Conservation (phyloP, 2,888 invertebrate species). For the Drosophila seclusa region DNA sequence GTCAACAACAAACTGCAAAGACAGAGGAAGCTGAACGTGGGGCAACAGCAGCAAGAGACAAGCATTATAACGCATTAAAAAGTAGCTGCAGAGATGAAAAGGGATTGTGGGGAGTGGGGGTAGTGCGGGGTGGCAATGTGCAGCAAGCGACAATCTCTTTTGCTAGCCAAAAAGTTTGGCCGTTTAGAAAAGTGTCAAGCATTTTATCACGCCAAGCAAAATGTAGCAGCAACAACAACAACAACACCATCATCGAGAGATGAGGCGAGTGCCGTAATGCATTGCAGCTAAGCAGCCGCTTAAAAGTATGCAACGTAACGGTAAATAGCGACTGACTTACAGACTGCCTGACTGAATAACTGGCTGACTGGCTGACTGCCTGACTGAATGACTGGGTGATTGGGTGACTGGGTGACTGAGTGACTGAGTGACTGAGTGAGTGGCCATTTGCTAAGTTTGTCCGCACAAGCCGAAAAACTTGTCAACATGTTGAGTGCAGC, state of each 20-base stretch:
- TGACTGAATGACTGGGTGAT: constrained; percentile 37
- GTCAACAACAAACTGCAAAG: constrained; percentile 79
- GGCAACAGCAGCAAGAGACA: constrained; percentile 32
- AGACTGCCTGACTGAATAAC: constrained; percentile 29
- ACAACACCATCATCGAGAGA: constrained; percentile 23
- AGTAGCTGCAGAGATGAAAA: constrained; percentile 42
- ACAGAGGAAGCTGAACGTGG: constrained; percentile 17
- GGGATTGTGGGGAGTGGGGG: neutral
- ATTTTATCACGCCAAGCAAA: constrained; percentile 73
- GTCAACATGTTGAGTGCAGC: constrained; percentile 77
- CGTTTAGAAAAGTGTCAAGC: constrained; percentile 80
- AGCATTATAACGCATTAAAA: constrained; percentile 74
- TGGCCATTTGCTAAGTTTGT: constrained; percentile 67
- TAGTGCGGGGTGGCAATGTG: neutral
- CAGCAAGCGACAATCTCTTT: constrained; percentile 60
- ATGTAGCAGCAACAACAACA: constrained; percentile 27
- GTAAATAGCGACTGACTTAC: constrained; percentile 52
- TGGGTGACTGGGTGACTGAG: constrained; percentile 35
- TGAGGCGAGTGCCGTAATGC: constrained; percentile 40
- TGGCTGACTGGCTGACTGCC: constrained; percentile 38
- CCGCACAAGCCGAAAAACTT: constrained; percentile 61
- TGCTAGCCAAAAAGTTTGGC: constrained; percentile 74
- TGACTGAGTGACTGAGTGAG: constrained; percentile 44
- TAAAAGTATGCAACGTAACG: constrained; percentile 64
- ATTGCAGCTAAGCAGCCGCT: constrained; percentile 65